Conservation (phyloP, 2,888 invertebrate genomes). For the Callyntrura guangdongensis region DNA sequence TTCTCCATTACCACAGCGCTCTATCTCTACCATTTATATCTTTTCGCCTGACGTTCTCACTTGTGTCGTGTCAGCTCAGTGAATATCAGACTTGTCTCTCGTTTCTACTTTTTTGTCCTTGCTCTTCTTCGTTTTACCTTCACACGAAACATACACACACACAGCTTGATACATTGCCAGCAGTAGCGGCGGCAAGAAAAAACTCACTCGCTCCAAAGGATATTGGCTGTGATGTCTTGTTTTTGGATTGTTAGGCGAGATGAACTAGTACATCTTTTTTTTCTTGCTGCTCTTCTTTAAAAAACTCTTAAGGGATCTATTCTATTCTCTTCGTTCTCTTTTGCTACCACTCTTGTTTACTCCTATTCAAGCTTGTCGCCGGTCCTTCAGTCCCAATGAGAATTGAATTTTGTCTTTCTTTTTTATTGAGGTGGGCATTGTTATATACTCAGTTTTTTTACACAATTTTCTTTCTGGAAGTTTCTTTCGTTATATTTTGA, state of each 20-base stretch:
- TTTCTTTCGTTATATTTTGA: no score
- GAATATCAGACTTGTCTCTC: conserved; percentile 40
- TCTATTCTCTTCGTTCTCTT: conserved; percentile 5
- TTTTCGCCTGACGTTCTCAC: conserved; percentile 10
- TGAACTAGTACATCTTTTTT: conserved; percentile 32
- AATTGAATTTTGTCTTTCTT: conserved; percentile 16
- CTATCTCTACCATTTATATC: not conserved
- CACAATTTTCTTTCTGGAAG: not conserved
- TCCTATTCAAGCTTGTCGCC: conserved; percentile 1
- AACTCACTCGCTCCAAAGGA: not conserved
- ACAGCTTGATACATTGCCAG: conserved; percentile 45
- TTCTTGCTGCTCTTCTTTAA: conserved; percentile 26
- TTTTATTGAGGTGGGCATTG: conserved; percentile 7
- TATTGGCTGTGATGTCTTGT: conserved; percentile 12
- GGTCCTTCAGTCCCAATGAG: conserved; percentile 6
- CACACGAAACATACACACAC: not conserved
- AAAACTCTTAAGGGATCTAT: conserved; percentile 68
- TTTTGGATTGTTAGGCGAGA: not conserved
- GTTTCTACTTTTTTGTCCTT: conserved; percentile 41
- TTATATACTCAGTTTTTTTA: not conserved
- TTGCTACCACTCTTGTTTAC: conserved; percentile 1
- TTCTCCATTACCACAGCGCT: not conserved
- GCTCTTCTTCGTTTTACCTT: not conserved
- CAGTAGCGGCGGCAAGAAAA: not conserved
- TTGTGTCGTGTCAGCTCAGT: conserved; percentile 22